Conservation (phyloP, 2,797 vertebrate genomes). For the Ctenosaura bakeri region DNA sequence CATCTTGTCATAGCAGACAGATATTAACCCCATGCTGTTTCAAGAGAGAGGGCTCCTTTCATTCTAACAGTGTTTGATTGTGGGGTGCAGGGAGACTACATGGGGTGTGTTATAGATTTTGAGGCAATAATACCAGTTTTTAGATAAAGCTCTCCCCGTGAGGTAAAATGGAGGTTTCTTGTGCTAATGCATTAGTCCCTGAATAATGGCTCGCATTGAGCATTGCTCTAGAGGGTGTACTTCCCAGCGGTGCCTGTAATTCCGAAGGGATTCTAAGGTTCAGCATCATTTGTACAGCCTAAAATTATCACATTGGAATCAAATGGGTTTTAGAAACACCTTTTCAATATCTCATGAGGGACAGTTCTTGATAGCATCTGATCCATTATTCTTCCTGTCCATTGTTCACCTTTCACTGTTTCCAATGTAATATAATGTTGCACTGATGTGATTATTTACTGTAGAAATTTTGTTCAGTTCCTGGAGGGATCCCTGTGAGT, state of each 20-base stretch:
- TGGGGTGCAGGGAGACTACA: constrained; percentile 27
- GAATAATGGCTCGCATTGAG: constrained; percentile 14
- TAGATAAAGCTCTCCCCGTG: constrained; percentile 39
- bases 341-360: not conserved
- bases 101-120: constrained; percentile 12
- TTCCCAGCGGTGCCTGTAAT: accelerated
- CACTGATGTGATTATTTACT: not conserved
- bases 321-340: not conserved
- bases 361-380: not conserved
- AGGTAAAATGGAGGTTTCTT: constrained; percentile 44
- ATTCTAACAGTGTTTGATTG: constrained; percentile 26
- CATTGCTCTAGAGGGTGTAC: accelerated
- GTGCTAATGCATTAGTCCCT: constrained; percentile 20
- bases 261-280: not conserved
- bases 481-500: not conserved
- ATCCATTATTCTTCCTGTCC: not conserved
- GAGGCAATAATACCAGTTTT: constrained; percentile 50
- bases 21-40: constrained; percentile 41
- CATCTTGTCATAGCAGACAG: constrained; percentile 32
- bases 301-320: not conserved
- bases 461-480: not conserved
- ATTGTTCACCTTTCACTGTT: not conserved
- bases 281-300: accelerated
- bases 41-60: constrained; percentile 43
- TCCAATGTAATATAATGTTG: not conserved